Conservation (phyloP, 2,888 invertebrate genomes). For the Pristionchus fissidentatus region DNA sequence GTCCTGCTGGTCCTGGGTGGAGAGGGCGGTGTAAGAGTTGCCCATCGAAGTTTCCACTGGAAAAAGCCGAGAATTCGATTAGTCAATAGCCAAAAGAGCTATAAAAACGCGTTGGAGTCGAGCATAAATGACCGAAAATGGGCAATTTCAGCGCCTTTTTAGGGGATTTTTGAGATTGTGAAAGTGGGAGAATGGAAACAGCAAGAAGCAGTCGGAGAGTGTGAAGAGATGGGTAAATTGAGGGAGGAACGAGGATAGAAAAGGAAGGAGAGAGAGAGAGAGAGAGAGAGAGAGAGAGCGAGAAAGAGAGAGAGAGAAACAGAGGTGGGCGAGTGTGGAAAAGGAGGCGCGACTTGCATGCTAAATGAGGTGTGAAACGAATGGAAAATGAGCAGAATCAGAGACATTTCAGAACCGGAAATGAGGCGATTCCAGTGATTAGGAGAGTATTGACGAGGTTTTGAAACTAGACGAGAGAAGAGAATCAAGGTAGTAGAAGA, state of each 20-base stretch:
- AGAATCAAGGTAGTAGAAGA: not conserved
- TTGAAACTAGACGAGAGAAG: no score
- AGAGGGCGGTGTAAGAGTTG: constrained; percentile 46
- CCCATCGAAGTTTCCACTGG: constrained; percentile 31
- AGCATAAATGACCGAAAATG: not conserved
- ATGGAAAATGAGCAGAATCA: not conserved
- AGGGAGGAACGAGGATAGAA: constrained; percentile 11
- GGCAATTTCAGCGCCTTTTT: not conserved
- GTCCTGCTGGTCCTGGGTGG: constrained; percentile 47
- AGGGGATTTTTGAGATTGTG: not conserved
- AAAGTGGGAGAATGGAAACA: not conserved
- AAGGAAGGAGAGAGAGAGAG: constrained; percentile 24
- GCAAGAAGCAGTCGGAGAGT: not conserved
- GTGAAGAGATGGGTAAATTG: constrained; percentile 26
- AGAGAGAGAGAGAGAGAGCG: not conserved
- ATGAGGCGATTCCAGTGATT: no score
- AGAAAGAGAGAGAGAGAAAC: not conserved
- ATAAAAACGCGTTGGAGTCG: not conserved
- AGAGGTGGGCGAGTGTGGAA: not conserved
- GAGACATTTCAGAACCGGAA: no score
- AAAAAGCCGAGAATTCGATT: constrained; percentile 30
- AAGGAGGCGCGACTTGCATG: constrained; percentile 6
- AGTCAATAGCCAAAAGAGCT: not conserved
- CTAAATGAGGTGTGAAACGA: constrained; percentile 19
- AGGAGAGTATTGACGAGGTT: constrained; percentile 25